Conservation (phyloP, 2,113 vertebrate genomes). For the Barbus barbus region DNA sequence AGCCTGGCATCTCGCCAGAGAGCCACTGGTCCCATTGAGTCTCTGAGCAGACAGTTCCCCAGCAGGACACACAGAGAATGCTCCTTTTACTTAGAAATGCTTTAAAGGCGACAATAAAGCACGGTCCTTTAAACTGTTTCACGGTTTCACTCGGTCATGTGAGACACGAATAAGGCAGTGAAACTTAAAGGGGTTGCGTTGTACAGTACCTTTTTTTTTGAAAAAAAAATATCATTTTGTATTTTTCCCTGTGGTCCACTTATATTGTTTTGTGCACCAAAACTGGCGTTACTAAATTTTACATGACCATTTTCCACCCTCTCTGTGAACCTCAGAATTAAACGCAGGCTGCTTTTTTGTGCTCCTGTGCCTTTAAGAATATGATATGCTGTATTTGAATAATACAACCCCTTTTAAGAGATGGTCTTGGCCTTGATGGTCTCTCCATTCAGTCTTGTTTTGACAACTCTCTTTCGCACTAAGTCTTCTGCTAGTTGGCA, state of each 20-base stretch:
- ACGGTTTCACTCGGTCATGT: conserved; percentile 2
- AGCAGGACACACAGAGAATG: conserved; percentile 67
- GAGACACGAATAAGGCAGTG: neutral
- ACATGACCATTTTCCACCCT: neutral
- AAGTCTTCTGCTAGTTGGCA: conserved; percentile 66
- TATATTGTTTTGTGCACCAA: neutral
- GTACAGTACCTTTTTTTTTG: neutral
- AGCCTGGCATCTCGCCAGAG: conserved; percentile 78
- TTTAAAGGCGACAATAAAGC: conserved; percentile 71
- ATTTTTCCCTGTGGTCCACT: neutral
- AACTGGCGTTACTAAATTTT: neutral
- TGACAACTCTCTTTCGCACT: conserved; percentile 67
- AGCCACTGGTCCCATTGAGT: conserved; percentile 72
- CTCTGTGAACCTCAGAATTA: neutral
- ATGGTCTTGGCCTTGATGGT: neutral
- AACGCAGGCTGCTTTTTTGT: neutral
- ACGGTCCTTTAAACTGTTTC: neutral
- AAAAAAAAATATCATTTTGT: neutral
- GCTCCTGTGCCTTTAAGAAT: conserved; percentile 4
- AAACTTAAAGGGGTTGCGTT: neutral
- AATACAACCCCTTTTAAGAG: neutral
- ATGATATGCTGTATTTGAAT: neutral
- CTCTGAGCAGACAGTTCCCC: conserved; percentile 11
- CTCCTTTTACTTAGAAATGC: conserved; percentile 76
- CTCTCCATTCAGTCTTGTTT: conserved; percentile 38